These are phyloP conservation scores for Trachops cirrhosus DNA, from an alignment of 2,797 vertebrate genomes.

Conservation along the genomic window DNA sequence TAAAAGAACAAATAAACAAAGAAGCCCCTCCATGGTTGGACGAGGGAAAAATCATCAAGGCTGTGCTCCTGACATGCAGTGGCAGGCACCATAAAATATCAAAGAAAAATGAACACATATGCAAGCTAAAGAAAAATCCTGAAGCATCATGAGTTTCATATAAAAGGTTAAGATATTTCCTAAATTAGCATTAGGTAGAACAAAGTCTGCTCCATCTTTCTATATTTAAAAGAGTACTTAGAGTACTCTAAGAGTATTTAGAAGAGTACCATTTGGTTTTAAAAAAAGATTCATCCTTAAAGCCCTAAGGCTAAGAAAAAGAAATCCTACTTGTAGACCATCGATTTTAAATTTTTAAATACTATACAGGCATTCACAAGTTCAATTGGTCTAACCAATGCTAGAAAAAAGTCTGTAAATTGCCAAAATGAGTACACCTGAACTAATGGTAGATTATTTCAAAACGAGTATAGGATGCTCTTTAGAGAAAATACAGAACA, in stretches of 20 bases:
- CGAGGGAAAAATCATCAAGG: neutral
- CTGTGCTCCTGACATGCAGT: neutral
- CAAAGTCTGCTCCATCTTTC: neutral
- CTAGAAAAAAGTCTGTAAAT: neutral
- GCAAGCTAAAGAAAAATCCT: neutral
- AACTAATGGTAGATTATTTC: neutral
- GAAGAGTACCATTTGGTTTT: neutral
- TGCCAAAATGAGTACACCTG: constrained; percentile 18
- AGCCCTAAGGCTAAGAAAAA: neutral
- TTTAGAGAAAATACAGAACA: constrained; percentile 15
- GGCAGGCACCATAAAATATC: neutral
- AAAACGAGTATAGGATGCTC: neutral
- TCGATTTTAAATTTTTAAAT: neutral
- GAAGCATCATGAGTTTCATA: constrained; percentile 17
- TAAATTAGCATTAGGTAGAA: constrained; percentile 16
- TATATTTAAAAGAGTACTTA: no score
- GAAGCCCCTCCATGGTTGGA: neutral
- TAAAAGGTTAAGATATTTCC: neutral
- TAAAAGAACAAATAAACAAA: neutral
- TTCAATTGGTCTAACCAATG: neutral
- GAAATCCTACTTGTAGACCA: neutral
- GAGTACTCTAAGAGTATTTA: no score
- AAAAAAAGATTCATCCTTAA: constrained; percentile 40
- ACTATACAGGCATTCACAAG: neutral
- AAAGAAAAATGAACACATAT: constrained; percentile 26